Percentiles rank a stretch among this genome's conserved stretches.
Conservation (phyloP, 2,888 invertebrate genomes). For the Agrochola lota region DNA sequence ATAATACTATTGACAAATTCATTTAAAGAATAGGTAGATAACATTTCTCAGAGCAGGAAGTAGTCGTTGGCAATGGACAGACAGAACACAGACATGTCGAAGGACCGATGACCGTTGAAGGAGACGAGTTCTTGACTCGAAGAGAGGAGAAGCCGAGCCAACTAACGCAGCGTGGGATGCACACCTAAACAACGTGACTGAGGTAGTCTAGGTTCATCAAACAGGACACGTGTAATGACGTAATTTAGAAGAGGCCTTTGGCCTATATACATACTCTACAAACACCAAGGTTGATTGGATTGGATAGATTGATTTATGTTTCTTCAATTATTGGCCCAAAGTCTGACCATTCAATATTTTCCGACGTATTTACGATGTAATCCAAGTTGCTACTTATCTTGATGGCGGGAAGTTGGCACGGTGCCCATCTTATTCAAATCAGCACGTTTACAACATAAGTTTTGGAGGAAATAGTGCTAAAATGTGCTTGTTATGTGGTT, state of each 20-base stretch:
- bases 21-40: constrained; percentile 15
- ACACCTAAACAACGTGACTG: neutral
- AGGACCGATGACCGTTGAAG: constrained; percentile 17
- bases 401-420: constrained; percentile 67
- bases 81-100: neutral
- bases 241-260: constrained; percentile 35
- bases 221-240: constrained; percentile 34
- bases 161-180: constrained; percentile 12
- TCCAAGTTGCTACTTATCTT: constrained; percentile 63
- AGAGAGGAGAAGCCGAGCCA: constrained; percentile 10
- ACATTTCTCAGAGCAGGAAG: constrained; percentile 32
- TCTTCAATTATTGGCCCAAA: constrained; percentile 45
- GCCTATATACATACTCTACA: constrained; percentile 26
- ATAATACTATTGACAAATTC: constrained; percentile 11
- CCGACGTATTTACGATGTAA: constrained; percentile 53
- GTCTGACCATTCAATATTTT: constrained; percentile 50
- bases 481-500: constrained; percentile 52
- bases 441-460: constrained; percentile 63
- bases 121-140: constrained; percentile 6
- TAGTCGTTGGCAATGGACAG: neutral
- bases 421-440: constrained; percentile 68
- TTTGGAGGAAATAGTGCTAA: constrained; percentile 64
- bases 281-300: constrained; percentile 52
- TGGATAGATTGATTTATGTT: constrained; percentile 54
- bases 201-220: constrained; percentile 5